Conservation (phyloP, 2,113 vertebrate species). For the Pampusana beccarii region DNA sequence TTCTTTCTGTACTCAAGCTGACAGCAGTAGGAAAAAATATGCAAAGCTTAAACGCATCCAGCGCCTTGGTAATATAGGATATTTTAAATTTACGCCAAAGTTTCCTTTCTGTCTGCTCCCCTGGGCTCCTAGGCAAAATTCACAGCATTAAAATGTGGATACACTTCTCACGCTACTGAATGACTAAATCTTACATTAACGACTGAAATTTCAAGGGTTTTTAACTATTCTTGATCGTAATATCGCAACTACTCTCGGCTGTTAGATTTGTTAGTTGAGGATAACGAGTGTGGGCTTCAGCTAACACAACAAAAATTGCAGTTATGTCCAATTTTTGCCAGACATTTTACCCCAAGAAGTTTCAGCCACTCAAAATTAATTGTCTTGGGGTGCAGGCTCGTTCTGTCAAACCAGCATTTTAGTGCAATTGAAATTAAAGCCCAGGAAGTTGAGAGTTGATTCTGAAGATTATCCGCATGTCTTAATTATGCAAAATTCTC, state of each 20-base stretch:
- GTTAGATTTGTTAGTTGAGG: not conserved
- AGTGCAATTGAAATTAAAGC: not conserved
- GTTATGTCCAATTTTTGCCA: not conserved
- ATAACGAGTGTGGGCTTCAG: not conserved
- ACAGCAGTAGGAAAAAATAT: not conserved
- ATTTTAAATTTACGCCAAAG: not conserved
- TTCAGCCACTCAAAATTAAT: not conserved
- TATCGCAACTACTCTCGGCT: not conserved
- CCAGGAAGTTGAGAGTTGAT: not conserved
- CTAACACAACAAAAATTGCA: not conserved
- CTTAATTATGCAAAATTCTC: slow-evolving; percentile 52
- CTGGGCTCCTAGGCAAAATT: not conserved
- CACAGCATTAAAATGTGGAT: not conserved
- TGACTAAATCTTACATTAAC: not conserved
- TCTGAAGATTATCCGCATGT: not conserved
- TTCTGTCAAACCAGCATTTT: not conserved
- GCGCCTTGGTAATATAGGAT: not conserved
- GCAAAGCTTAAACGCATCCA: not conserved
- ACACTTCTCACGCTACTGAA: not conserved
- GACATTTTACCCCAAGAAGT: not conserved
- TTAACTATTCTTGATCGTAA: not conserved
- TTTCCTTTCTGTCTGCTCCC: not conserved
- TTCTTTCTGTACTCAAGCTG: not conserved
- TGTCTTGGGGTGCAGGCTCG: not conserved
- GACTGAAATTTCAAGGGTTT: not conserved